These are phyloP conservation scores for Drosophila sp. DNA, from an alignment of 1,140 invertebrate genomes.

Conservation along the genomic window DNA sequence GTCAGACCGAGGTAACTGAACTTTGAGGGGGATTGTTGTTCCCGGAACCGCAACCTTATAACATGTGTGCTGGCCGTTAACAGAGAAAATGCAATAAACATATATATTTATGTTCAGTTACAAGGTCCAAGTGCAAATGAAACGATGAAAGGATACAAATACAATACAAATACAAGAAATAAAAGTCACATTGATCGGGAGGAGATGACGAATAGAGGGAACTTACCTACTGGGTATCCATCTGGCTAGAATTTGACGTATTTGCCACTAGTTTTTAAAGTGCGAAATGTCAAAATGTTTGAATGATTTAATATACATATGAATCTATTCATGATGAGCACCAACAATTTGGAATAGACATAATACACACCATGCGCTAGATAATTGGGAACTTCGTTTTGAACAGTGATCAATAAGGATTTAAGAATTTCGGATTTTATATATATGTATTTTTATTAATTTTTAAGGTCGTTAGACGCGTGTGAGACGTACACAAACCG, in stretches of 20 bases:
- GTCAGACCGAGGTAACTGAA: conserved; percentile 67
- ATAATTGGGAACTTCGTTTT: not conserved
- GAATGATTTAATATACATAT: conserved; percentile 18
- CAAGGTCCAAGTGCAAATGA: conserved; percentile 40
- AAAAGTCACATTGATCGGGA: conserved; percentile 8
- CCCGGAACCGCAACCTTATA: conserved; percentile 3
- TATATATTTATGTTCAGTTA: conserved; percentile 60
- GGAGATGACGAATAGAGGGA: conserved; percentile 27
- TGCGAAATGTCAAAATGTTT: conserved; percentile 24
- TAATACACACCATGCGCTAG: conserved; percentile 56
- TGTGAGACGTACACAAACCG: conserved; percentile 43
- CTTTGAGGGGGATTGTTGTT: conserved; percentile 21
- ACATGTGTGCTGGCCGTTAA: conserved; percentile 65
- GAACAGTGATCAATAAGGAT: conserved; percentile 36
- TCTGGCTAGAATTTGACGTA: conserved; percentile 74
- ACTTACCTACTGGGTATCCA: conserved; percentile 77
- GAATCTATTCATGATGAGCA: conserved; percentile 8
- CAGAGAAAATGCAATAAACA: conserved; percentile 64
- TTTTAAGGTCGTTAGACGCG: conserved; percentile 16
- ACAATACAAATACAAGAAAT: conserved; percentile 11
- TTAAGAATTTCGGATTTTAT: too few relatives aligned
- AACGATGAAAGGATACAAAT: conserved; percentile 1
- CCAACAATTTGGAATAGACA: not conserved
- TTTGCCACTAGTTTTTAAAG: conserved; percentile 64
- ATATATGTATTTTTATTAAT: too few relatives aligned